Evolutionary conservation across 2,888 invertebrate genomes (phyloP), one percentile per base, ranked within the genome.

Genomic region (Hydrotaea diabolus): DNA sequence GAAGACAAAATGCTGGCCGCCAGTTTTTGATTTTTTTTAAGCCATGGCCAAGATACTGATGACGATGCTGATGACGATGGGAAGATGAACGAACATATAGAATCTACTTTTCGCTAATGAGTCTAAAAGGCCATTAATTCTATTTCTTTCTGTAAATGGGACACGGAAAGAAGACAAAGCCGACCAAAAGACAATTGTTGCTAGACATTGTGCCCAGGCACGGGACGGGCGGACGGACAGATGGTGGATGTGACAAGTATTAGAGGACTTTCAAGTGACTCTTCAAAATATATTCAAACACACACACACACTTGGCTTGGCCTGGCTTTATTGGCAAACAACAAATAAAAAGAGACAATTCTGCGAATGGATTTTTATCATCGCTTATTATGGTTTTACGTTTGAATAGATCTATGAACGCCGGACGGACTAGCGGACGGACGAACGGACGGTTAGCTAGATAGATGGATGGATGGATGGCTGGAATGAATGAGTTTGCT

Each of bases 311-410:
- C 55, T 74, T 59, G 8, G 39, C 26, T 26, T 72, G 31, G 2
- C 69, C 59, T 80, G 75, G 49, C 77, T 82, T 82, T 80, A 77
- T 85, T 82, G 62, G 62, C 85, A 80, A 77, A 72, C 46, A 79
- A 46, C 43, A 69, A 66, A 46, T 23, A 82, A 62, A 80, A 80
- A 55, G 73, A 77, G 85, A 81, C 76, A 85, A 77, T 85, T 85
- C 85, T 80, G 79, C 82, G 85, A 85, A 85, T 85, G 79, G 78
- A 55, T 72, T 82, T 85, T 85, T 80, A 85, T 85, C 77, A 66
- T 80, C 77, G 62, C 0, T 69, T 77, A 82, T 79, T 82, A 74
- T 69, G 74, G 73, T 73, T 71, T 85, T 21, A 85, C 80, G 69
- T 85, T 75, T 80, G 73, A 81, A 46, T 77, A 79, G 77, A 55